A percentile compares a stretch with the other conserved stretches of the same genome.
phyloP scores from a whole-genome alignment of 2,113 vertebrate genomes.

The Amia ocellicauda region DNA sequence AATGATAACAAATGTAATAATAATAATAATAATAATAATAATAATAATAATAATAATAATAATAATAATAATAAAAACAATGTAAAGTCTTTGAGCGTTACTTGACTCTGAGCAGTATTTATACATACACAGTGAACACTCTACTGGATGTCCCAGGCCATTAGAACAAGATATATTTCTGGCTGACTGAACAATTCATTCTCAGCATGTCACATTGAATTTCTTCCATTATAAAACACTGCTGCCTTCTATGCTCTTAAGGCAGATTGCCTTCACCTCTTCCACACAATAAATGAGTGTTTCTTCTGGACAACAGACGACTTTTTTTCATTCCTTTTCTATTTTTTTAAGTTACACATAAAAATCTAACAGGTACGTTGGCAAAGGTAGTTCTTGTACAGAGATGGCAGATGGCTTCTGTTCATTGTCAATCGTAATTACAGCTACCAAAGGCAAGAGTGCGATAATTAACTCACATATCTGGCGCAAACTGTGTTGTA shows the following conservation, averaged over 20 bases:
- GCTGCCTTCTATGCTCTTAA: constrained; percentile 67
- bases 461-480: too few species aligned
- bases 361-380: constrained; percentile 36
- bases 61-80: too few species aligned
- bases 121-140: constrained; percentile 44
- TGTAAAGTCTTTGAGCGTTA: too few species aligned
- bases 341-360: constrained; percentile 53
- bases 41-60: too few species aligned
- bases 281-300: constrained; percentile 67
- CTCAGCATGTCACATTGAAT: constrained; percentile 80
- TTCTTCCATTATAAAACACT: constrained; percentile 78
- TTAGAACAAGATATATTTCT: constrained; percentile 80
- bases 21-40: too few species aligned
- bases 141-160: constrained; percentile 73
- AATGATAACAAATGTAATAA: too few species aligned
- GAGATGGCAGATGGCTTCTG: too few species aligned
- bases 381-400: background rate
- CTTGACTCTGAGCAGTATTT: too few species aligned
- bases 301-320: constrained; percentile 53
- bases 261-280: constrained; percentile 72
- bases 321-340: constrained; percentile 57
- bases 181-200: constrained; percentile 80
- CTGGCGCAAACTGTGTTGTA: too few species aligned
- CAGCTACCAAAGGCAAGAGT: too few species aligned
- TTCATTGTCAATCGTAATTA: too few species aligned